Base-by-base conservation (phyloP, 2,888 invertebrate species). In the Dichetophora obliterata region DNA sequence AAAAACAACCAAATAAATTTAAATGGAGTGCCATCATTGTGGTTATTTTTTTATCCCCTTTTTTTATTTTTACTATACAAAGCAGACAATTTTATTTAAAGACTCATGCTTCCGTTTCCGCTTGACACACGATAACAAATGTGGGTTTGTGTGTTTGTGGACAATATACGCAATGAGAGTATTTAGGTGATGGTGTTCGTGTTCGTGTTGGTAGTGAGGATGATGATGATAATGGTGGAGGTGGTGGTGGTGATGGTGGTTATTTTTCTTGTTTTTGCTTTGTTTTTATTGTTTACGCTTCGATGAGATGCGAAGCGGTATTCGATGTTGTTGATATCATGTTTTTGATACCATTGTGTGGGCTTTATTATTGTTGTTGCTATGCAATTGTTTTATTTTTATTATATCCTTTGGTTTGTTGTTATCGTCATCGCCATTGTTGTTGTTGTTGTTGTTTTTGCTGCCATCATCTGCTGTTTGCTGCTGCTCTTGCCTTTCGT, bases 331-430 rank as follows among this genome's bases (percentile, higher is more conserved):
- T 75, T 74, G 66, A 27, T 80, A 68, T 81, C 80, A 79, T 74
- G 75, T 75, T 37, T 22, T 76, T 75, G 73, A 16, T 61, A 43
- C 22, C 61, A 52, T 31, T 37, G 52, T 27, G 52, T 68, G 22
- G 43, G 16, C 52, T 69, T 75, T 27, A 50, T 48, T 69, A 61
- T 31, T 76, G 78, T 74, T 75, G 75, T 82, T 82, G 77, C 81
- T 80, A 77, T 83, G 80, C 80, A 84, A 80, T 80, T 86, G 84
- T 79, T 83, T 86, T 84, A 86, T 84, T 81, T 85, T 84, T 82
- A 85, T 83, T 66, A 85, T 85, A 83, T 86, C 86, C 85, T 85
- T 85, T 83, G 84, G 83, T 80, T 84, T 84, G 76, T 70, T 75
- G 24, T 71, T 75, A 70, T 78, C 63, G 11, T 68, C 71, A 43